Evolutionary conservation across 2,888 invertebrate species (phyloP).

Genomic region (Agonopterix alstromeriana): DNA sequence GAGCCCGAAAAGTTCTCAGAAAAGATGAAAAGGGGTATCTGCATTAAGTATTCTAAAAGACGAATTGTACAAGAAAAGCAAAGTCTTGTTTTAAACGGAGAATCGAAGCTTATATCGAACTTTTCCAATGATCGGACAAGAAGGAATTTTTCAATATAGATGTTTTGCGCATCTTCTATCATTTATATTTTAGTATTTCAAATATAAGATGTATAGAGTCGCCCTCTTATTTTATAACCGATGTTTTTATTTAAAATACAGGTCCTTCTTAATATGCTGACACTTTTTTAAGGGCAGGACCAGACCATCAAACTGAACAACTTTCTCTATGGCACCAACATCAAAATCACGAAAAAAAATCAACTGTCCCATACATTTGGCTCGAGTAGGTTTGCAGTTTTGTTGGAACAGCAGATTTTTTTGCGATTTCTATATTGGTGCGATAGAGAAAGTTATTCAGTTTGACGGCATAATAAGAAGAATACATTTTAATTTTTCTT

Average conservation of each 20-base stretch:
- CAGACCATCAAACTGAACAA: no score
- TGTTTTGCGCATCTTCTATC: constrained; percentile 59
- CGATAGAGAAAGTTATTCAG: no score
- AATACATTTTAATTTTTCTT: no score
- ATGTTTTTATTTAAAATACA: not conserved
- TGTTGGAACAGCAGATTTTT: no score
- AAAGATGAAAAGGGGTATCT: constrained; percentile 66
- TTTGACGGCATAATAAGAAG: no score
- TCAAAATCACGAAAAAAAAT: no score
- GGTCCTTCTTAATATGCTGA: no score
- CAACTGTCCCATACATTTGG: no score
- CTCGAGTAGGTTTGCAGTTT: no score
- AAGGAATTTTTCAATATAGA: constrained; percentile 66
- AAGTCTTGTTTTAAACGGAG: constrained; percentile 65
- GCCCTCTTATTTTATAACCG: not conserved
- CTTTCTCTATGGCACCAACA: no score
- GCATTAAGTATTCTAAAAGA: constrained; percentile 69
- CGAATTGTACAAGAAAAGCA: constrained; percentile 70
- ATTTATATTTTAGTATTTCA: constrained; percentile 55
- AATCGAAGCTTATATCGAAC: constrained; percentile 58
- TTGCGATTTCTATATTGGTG: no score
- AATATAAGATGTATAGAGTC: constrained; percentile 7
- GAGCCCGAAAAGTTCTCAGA: constrained; percentile 54
- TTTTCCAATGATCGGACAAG: constrained; percentile 61
- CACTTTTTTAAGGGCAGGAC: no score